phyloP scores from a whole-genome alignment of 2,888 invertebrate genomes.

The Scelioninae gen. 1 region DNA sequence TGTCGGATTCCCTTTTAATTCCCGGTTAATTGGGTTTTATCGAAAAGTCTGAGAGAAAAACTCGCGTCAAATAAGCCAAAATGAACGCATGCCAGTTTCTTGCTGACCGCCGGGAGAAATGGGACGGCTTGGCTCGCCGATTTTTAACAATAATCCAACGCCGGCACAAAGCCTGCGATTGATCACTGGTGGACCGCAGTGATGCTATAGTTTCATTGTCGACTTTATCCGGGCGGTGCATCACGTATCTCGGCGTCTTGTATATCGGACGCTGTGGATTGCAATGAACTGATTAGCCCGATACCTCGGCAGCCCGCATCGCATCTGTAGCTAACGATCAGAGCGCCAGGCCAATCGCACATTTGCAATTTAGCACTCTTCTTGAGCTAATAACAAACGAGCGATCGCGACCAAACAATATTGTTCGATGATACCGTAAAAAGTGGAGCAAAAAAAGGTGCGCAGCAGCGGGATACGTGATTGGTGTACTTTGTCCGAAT shows the following conservation, averaged over 20 bases:
- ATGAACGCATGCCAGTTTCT: slow-evolving; percentile 34
- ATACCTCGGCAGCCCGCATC: slow-evolving; percentile 33
- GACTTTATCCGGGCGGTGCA: slow-evolving; percentile 50
- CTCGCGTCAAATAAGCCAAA: slow-evolving; percentile 32
- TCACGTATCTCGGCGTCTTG: slow-evolving; percentile 40
- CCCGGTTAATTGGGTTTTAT: slow-evolving; percentile 51
- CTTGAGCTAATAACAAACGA: slow-evolving; percentile 19
- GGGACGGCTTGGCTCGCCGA: slow-evolving; percentile 14
- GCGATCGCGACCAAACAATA: slow-evolving; percentile 2
- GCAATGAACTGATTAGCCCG: slow-evolving; percentile 51
- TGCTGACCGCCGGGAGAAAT: slow-evolving; percentile 27
- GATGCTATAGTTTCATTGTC: slow-evolving; percentile 40
- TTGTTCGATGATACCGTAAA: no score
- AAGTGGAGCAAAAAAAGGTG: no score
- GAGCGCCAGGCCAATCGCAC: slow-evolving; percentile 6
- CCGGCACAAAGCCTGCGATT: slow-evolving; percentile 56
- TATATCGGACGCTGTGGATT: slow-evolving; percentile 40
- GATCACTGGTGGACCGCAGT: slow-evolving; percentile 35
- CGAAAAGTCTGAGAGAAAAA: slow-evolving; percentile 10
- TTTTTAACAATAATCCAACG: slow-evolving; percentile 55
- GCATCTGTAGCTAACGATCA: slow-evolving; percentile 26
- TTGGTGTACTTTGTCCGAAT: background rate
- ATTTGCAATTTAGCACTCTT: slow-evolving; percentile 38
- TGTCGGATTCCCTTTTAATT: background rate
- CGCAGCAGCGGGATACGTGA: background rate